A percentile compares a stretch with the other conserved stretches of the same genome.
phyloP scores from a whole-genome alignment of 2,888 invertebrate genomes.

The Agrotis exclamationis region DNA sequence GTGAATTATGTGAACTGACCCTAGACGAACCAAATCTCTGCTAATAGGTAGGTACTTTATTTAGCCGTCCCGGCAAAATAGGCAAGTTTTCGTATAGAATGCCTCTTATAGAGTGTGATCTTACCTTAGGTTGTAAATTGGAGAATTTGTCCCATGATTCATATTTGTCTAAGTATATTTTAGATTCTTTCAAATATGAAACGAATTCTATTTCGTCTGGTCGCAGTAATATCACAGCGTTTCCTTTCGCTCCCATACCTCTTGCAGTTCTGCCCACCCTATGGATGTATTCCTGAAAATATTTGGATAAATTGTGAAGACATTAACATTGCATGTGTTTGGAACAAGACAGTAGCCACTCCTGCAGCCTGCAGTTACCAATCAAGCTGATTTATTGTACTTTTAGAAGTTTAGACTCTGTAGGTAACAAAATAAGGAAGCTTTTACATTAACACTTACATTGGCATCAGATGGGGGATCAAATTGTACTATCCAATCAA shows the following conservation, averaged over 20 bases:
- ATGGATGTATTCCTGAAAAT: constrained; percentile 98
- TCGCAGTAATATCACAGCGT: constrained; percentile 97
- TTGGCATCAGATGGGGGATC: constrained; percentile 99
- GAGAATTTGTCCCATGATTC: constrained; percentile 84
- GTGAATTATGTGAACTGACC: too few species aligned
- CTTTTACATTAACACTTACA: constrained; percentile 83
- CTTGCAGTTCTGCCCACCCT: constrained; percentile 99
- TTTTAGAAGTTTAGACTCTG: not conserved
- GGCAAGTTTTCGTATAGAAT: not conserved
- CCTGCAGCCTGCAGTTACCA: not conserved
- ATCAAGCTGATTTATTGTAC: not conserved
- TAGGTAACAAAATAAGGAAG: too few species aligned
- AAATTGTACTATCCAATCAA: constrained; percentile 99
- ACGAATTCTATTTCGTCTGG: constrained; percentile 99
- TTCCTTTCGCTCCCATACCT: constrained; percentile 97
- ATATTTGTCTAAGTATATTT: constrained; percentile 97
- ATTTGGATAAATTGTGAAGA: not conserved
- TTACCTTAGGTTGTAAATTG: constrained; percentile 84
- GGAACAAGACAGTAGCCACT: not conserved
- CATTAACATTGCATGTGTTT: not conserved
- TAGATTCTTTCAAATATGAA: constrained; percentile 96
- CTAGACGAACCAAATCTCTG: too few species aligned
- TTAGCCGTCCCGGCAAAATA: not conserved
- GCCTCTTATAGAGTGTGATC: too few species aligned
- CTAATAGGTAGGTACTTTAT: too few species aligned